A percentile compares a stretch with the other conserved stretches of the same genome.
phyloP scores from a whole-genome alignment of 2,888 invertebrate genomes.

The Protodeltote pygarga region DNA sequence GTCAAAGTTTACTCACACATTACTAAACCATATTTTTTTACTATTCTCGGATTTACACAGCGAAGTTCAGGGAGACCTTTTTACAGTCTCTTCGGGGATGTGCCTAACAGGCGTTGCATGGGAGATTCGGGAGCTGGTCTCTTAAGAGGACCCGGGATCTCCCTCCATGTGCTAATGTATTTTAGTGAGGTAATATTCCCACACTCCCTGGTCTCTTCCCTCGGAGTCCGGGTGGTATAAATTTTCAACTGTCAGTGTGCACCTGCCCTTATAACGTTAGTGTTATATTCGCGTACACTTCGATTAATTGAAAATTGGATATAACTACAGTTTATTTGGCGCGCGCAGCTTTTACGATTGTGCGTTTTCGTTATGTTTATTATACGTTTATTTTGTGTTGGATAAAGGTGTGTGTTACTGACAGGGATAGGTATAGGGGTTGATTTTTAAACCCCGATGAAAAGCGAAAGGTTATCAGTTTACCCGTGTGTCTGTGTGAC shows the following conservation, averaged over 20 bases:
- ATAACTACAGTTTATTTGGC: slow-evolving; percentile 29
- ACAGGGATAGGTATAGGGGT: background rate
- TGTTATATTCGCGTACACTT: slow-evolving; percentile 51
- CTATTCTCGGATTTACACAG: no score
- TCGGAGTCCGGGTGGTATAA: background rate
- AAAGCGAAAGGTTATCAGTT: no score
- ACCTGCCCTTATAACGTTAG: slow-evolving; percentile 46
- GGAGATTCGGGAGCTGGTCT: no score
- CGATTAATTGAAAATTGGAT: slow-evolving; percentile 51
- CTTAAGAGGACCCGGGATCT: no score
- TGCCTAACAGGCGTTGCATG: no score
- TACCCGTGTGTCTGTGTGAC: no score
- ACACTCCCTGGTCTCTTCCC: no score
- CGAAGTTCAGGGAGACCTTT: background rate
- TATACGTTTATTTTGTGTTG: slow-evolving; percentile 6
- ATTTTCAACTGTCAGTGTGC: slow-evolving; percentile 13
- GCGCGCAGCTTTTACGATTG: slow-evolving; percentile 21
- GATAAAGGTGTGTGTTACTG: background rate
- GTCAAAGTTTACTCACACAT: no score
- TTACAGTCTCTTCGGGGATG: no score
- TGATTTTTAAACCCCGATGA: background rate
- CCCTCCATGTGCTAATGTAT: no score
- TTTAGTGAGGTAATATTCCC: no score
- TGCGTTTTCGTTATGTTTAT: slow-evolving; percentile 10
- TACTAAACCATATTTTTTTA: no score